Evolutionary conservation across 2,113 vertebrate species (phyloP).

Genomic region (Tapirus terrestris): DNA sequence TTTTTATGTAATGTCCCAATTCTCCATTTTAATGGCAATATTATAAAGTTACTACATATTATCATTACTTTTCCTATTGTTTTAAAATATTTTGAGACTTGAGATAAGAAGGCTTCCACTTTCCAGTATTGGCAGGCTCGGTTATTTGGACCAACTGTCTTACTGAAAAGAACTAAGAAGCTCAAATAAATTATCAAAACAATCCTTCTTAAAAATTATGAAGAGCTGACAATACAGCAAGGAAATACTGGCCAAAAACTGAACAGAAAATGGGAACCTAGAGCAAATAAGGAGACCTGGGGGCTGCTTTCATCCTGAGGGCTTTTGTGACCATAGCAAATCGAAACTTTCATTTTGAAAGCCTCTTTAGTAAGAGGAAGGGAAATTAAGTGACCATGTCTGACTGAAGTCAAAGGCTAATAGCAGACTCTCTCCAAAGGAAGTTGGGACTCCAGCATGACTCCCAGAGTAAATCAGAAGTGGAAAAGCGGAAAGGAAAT

Average conservation of each 20-base stretch:
- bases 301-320: not conserved
- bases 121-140: not conserved
- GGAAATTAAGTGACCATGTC: not conserved
- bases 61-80: not conserved
- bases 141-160: not conserved
- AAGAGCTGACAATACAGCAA: not conserved
- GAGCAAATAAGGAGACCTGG: not conserved
- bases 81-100: conserved; percentile 17
- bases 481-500: not conserved
- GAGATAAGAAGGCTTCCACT: not conserved
- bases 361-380: not conserved
- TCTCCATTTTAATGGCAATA: not conserved
- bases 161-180: not conserved
- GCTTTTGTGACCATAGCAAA: not conserved
- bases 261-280: not conserved
- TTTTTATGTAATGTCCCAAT: not conserved
- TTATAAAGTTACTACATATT: not conserved
- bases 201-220: not conserved
- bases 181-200: not conserved
- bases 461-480: not conserved
- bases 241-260: not conserved
- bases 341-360: not conserved
- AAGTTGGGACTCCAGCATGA: not conserved
- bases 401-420: not conserved
- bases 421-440: not conserved